Base-by-base conservation (phyloP, 2,888 invertebrate species). In the Harpalus rubripes region DNA sequence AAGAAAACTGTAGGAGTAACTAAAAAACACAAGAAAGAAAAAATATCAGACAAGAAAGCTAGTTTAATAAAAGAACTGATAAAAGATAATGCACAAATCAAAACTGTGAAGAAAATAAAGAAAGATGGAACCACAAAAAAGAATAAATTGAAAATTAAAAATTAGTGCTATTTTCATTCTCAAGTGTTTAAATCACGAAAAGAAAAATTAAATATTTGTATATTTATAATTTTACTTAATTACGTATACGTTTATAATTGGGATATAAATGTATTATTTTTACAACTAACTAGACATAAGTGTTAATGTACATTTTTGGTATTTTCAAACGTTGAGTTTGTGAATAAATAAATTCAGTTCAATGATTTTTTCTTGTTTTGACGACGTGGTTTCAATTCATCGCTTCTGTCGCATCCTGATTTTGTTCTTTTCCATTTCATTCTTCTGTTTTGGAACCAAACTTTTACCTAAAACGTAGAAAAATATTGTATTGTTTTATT, bases 351-450 rank as follows among this genome's bases (percentile, higher is more conserved):
- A 78, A 78, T 61, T 80, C 59, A 80, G 12, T 39, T 80, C 16
- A 41, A 80, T 18, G 61, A 16, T 63, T 80, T 80, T 41, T 80
- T 80, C 39, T 80, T 80, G n/a, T 61, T 80, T 63, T 76, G 61
- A n/a, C 78, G 78, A n/a, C 84, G 39, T 52, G 63, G 76, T 78
- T 78, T 63, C 16, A 61, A 78, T 68, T 80, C 65, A 12, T 56
- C 80, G 52, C 22, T 79, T 58, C 22, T 65, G 22, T 85, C 84
- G 16, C 74, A 63, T 32, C 93, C 93, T 12, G 94, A 94, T 90
- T 96, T 96, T 3, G 95, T 96, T 85, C 97, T 92, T 90, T 97
- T 97, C 95, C 96, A 96, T 89, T 97, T 97, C 97, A 97, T 97
- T 87, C 97, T 92, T 88, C 97, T 92, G 89, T 97, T 97, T 91